Conservation (phyloP, 1,140 invertebrate species). For the Lepidurus couesii region DNA sequence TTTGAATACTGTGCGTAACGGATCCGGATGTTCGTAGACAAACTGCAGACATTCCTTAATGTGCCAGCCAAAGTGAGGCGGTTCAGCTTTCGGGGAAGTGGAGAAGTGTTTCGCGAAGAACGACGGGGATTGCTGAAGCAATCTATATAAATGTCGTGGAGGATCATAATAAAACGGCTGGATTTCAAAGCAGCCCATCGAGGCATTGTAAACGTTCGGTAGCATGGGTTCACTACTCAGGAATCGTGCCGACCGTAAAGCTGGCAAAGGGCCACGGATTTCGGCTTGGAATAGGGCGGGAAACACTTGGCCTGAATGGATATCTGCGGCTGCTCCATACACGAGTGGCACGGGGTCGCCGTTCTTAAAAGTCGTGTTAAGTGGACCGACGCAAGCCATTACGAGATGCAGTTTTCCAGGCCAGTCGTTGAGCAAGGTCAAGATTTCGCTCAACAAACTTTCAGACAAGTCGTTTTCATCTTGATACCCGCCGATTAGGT, state of each 20-base stretch:
- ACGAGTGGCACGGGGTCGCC: conserved; percentile 35
- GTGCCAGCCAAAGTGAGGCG: conserved; percentile 37
- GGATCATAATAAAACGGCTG: conserved; percentile 36
- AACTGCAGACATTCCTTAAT: conserved; percentile 37
- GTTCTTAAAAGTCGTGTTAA: conserved; percentile 34
- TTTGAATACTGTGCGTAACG: conserved; percentile 36
- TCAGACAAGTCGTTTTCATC: conserved; percentile 35
- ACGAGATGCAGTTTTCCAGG: conserved; percentile 33
- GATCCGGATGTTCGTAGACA: conserved; percentile 36
- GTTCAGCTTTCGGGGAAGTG: conserved; percentile 39
- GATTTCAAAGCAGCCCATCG: conserved; percentile 31
- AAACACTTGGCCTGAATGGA: conserved; percentile 31
- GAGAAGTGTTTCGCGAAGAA: conserved; percentile 38
- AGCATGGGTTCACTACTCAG: conserved; percentile 29
- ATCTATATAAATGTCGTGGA: conserved; percentile 34
- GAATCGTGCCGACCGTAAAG: conserved; percentile 36
- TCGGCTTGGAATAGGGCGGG: conserved; percentile 36
- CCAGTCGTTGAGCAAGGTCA: conserved; percentile 34
- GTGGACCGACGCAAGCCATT: conserved; percentile 35
- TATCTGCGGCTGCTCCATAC: conserved; percentile 36
- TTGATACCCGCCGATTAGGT: conserved; percentile 37
- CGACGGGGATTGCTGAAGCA: conserved; percentile 35
- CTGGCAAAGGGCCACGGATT: conserved; percentile 35
- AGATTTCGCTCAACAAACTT: conserved; percentile 36
- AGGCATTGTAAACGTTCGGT: conserved; percentile 16